Evolutionary conservation across 2,113 vertebrate genomes (phyloP).

Genomic region (Catharus minimus): DNA sequence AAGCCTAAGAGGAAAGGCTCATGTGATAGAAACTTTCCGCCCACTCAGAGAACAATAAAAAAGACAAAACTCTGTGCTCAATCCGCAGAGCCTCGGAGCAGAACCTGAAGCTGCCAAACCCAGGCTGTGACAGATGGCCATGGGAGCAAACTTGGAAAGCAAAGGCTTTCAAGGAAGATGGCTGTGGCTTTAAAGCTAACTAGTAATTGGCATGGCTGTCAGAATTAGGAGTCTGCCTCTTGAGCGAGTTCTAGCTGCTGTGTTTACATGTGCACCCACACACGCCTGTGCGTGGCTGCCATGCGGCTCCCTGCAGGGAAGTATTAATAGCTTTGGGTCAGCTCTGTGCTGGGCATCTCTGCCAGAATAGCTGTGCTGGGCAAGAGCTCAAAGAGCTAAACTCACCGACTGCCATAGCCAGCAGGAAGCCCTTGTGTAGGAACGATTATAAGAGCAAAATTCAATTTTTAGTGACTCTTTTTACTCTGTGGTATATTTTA

Average conservation of each 20-base stretch:
- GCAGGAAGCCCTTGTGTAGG: neutral
- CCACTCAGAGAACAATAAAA: neutral
- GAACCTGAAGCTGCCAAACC: constrained; percentile 12
- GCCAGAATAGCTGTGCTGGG: constrained; percentile 14
- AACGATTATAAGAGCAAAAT: neutral
- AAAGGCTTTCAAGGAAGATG: constrained; percentile 53
- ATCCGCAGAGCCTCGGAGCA: constrained; percentile 11
- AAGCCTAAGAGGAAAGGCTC: constrained; percentile 11
- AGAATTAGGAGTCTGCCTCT: neutral
- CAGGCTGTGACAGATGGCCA: constrained; percentile 59
- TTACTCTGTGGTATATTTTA: neutral
- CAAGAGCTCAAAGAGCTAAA: constrained; percentile 35
- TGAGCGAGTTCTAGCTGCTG: neutral
- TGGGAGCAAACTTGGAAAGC: constrained; percentile 49
- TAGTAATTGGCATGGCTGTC: neutral
- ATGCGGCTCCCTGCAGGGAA: neutral
- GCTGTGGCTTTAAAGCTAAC: constrained; percentile 22
- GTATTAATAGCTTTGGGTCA: constrained; percentile 10
- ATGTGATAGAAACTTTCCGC: neutral
- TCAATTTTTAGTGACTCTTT: constrained; percentile 7
- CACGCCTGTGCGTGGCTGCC: neutral
- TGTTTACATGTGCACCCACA: neutral
- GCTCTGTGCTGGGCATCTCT: neutral
- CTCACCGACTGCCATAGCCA: neutral
- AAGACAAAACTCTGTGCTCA: neutral